These are phyloP conservation scores for Cardiocondyla obscurior DNA, from an alignment of 1,140 invertebrate genomes.

Conservation along the genomic window DNA sequence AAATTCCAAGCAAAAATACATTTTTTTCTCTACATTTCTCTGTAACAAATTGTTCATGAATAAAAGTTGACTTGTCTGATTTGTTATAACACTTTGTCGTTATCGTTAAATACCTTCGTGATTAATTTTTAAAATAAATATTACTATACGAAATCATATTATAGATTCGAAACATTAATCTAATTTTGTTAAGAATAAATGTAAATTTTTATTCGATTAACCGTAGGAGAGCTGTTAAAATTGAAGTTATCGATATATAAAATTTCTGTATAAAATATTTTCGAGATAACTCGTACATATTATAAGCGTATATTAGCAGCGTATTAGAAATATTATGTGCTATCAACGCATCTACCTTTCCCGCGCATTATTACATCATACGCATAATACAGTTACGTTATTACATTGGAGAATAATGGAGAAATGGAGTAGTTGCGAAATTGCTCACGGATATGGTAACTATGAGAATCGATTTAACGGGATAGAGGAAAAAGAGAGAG, in stretches of 20 bases:
- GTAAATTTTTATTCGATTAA: neutral
- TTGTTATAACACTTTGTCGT: neutral
- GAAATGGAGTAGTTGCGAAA: slow-evolving; percentile 30
- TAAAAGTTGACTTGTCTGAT: neutral
- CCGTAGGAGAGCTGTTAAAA: neutral
- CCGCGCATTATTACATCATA: slow-evolving; percentile 10
- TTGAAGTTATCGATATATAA: neutral
- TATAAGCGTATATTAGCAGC: neutral
- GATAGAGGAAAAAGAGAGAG: neutral
- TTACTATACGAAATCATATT: neutral
- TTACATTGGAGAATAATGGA: slow-evolving; percentile 8
- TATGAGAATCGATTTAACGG: slow-evolving; percentile 12
- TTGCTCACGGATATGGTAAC: slow-evolving; percentile 19
- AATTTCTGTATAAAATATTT: slow-evolving; percentile 1
- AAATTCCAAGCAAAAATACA: neutral
- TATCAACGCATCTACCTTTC: slow-evolving; percentile 11
- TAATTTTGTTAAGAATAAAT: neutral
- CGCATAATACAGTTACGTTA: slow-evolving; percentile 19
- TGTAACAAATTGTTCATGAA: neutral
- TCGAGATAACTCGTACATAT: neutral
- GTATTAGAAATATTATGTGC: neutral
- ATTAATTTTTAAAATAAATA: neutral
- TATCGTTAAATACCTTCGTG: neutral
- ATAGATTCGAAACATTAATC: neutral
- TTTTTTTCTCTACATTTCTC: neutral